Percentiles rank a stretch among this genome's conserved stretches.
phyloP scores from a whole-genome alignment of 2,888 invertebrate species.

The Drosophila anomelani region DNA sequence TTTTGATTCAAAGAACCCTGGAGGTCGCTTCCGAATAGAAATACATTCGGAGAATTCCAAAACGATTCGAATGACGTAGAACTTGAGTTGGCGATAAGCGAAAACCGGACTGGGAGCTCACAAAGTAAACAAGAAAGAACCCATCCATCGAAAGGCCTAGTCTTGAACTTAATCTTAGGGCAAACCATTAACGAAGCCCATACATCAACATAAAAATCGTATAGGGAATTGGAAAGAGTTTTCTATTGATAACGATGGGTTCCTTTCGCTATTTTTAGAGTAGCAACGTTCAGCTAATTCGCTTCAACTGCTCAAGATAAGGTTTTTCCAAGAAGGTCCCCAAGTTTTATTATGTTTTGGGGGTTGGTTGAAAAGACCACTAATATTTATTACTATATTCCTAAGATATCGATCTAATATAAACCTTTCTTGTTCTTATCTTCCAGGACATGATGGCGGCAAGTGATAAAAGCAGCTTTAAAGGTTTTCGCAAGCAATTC shows the following conservation, averaged over 20 bases:
- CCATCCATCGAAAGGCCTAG: constrained; percentile 5
- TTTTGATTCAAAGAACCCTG: constrained; percentile 7
- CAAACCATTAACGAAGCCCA: neutral
- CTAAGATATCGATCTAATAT: neutral
- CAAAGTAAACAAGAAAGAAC: constrained; percentile 2
- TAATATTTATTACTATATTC: neutral
- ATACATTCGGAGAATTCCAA: constrained; percentile 5
- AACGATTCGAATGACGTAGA: constrained; percentile 6
- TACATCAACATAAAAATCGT: constrained; percentile 11
- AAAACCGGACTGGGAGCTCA: constrained; percentile 10
- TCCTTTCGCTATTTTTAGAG: neutral
- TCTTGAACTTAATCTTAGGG: constrained; percentile 2
- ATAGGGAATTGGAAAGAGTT: too few relatives aligned
- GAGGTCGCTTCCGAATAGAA: constrained; percentile 2
- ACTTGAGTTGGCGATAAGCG: neutral
- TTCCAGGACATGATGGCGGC: constrained; percentile 91
- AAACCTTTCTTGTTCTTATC: constrained; percentile 63
- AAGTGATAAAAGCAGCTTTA: constrained; percentile 90
- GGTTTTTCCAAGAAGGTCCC: neutral
- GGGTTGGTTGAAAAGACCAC: neutral
- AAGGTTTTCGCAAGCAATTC: constrained; percentile 93
- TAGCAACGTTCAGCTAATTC: neutral
- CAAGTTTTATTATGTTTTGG: neutral
- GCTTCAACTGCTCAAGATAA: neutral
- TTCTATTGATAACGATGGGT: neutral